Base-by-base conservation (phyloP, 1,140 invertebrate species). In the Drosophila jambulina region DNA sequence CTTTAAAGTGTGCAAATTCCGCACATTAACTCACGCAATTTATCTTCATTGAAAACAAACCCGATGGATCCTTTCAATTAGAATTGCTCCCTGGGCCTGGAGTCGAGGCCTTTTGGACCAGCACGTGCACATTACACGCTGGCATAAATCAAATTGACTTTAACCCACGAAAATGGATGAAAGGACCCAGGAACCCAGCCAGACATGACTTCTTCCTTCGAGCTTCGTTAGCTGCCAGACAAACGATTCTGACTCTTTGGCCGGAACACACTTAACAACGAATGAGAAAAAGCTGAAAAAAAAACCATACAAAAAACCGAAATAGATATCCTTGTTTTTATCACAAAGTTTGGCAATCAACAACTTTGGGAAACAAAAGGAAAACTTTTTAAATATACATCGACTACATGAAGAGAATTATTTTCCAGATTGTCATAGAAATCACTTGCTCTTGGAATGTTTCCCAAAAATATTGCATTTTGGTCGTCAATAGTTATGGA, bases 91-190 rank as follows among this genome's bases (percentile, higher is more conserved):
- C 25, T 1, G 3, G 0, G 17, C 27, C 29, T 0, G 21, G 32
- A 19, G n/a, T 13, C 8, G 5, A 34, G 45, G 42, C 42, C 23
- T 48, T 54, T 36, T 15, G 25, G 34, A n/a, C 36, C 12, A 4
- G 65, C 53, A 78, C 67, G 65, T 71, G 75, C 58, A 36, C 70
- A 42, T 29, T 60, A 51, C 42, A 27, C 48, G 40, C 49, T 51
- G 2, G 53, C 79, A 80, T 83, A 84, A 72, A 81, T 85, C 74
- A 86, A 82, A 78, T 75, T 86, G 82, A 70, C 58, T 75, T 68
- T 49, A 9, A 34, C 23, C 53, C 21, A 56, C 53, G 21, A 71
- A 60, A 75, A 53, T 56, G 68, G 63, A 48, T 69, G 45, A 78
- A 38, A 65, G 65, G 68, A 48, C 45, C 64, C 27, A 62, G 59